These are phyloP conservation scores for Nasonia giraulti DNA, from an alignment of 1,140 invertebrate species.

Conservation along the genomic window DNA sequence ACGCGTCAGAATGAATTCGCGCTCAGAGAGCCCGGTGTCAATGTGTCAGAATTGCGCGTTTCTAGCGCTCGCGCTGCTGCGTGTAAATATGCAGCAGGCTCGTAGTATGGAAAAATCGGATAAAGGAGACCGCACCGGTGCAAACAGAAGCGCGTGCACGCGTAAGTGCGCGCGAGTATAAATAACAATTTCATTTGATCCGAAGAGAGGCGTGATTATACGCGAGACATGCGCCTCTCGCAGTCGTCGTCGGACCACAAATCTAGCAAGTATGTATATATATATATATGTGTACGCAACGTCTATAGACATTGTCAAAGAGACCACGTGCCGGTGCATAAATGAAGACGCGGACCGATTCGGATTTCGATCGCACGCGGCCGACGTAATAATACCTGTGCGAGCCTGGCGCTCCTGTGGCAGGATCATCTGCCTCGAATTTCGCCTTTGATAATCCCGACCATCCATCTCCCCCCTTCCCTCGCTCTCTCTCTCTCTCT, in stretches of 20 bases:
- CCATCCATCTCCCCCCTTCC: background rate
- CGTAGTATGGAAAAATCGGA: background rate
- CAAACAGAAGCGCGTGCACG: background rate
- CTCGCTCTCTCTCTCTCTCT: background rate
- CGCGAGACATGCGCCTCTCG: too few species aligned
- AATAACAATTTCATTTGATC: background rate
- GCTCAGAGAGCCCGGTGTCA: constrained; percentile 5
- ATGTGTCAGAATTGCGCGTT: constrained; percentile 19
- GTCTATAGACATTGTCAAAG: too few species aligned
- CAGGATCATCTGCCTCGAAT: constrained; percentile 17
- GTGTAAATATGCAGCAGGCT: background rate
- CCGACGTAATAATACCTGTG: background rate
- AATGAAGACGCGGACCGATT: constrained; percentile 13
- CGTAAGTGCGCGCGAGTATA: too few species aligned
- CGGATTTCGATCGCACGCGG: background rate
- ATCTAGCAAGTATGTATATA: too few species aligned
- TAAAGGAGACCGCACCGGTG: background rate
- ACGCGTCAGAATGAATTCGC: background rate
- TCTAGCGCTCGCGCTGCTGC: background rate
- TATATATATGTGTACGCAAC: too few species aligned
- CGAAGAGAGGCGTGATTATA: too few species aligned
- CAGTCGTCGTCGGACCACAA: too few species aligned
- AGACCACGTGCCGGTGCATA: background rate
- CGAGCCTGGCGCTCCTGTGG: background rate
- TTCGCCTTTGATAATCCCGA: constrained; percentile 20